Evolutionary conservation across 2,888 invertebrate genomes (phyloP), one percentile per base, ranked within the genome.

Genomic region (Heteromurus nitidus): DNA sequence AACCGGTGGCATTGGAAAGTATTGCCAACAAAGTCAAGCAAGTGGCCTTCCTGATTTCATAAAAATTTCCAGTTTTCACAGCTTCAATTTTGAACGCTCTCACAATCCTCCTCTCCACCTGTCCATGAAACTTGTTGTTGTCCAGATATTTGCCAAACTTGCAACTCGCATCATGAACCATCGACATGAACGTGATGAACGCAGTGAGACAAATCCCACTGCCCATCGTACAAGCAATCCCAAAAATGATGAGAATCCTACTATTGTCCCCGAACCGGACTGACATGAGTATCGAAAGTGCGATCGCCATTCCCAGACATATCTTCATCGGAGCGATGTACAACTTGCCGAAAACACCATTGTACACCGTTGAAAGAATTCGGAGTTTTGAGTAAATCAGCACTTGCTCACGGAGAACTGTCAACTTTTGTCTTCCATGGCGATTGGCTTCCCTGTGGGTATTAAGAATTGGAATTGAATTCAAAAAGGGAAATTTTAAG

Each of bases 381-480:
- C 72, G 42, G 7, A 72, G 44, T 18, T 60, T 60, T 1, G 72
- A 72, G n/a, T 72, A 72, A 11, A 72, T 60, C 5, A 60, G 31
- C 2, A 69, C 3, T 18, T 64, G 36, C 2, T 20, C 7, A 36
- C 36, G 36, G 7, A 36, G 7, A 36, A 36, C 13, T 13, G 5
- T 13, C 36, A 36, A 36, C 13, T 13, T 36, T 5, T 36, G 5
- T 5, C 36, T 36, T n/a, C n/a, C n/a, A n/a, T n/a, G n/a, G n/a
- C 7, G 36, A 36, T 13, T 36, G 36, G 36, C 5, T 36, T 36
- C 36, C 36, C 5, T 36, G 13, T 36, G 36, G 13, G 5, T 36
- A 36, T 36, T 9, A 36, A 36, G 5, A 5, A 36, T 36, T 36
- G 5, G 36, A 36, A 9, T 36, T 36, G 5, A 9, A 9, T 36